Evolutionary conservation across 2,113 vertebrate genomes (phyloP).

Genomic region (Azemiops feae): DNA sequence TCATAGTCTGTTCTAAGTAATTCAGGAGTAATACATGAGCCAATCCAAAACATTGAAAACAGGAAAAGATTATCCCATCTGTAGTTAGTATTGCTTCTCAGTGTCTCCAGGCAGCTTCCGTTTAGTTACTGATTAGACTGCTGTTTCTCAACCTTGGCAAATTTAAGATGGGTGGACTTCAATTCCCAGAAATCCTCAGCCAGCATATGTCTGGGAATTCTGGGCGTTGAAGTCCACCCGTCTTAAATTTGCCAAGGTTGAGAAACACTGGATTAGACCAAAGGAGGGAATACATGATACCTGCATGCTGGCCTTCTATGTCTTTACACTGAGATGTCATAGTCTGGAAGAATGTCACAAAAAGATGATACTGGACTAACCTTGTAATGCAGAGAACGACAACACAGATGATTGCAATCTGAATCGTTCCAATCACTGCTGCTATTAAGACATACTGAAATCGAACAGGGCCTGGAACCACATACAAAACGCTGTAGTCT

Average conservation of each 20-base stretch:
- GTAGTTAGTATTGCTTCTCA: background rate
- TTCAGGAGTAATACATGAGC: background rate
- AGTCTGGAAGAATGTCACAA: conserved; percentile 6
- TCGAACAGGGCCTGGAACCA: conserved; percentile 94
- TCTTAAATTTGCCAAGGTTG: background rate
- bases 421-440: conserved; percentile 96
- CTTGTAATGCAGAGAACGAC: conserved; percentile 99
- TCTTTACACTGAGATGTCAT: background rate
- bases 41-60: background rate
- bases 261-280: background rate
- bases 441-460: conserved; percentile 98
- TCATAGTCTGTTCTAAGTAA: background rate
- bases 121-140: background rate
- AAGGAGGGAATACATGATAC: background rate
- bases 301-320: background rate
- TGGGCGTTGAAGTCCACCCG: background rate
- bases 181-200: background rate
- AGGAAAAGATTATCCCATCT: background rate
- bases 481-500: conserved; percentile 97
- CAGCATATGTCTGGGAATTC: background rate
- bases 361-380: conserved; percentile 69
- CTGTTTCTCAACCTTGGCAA: background rate
- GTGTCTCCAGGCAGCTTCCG: background rate
- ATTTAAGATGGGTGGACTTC: background rate
- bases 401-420: conserved; percentile 98